phyloP scores from a whole-genome alignment of 2,797 vertebrate genomes.

The Crenichthys baileyi region DNA sequence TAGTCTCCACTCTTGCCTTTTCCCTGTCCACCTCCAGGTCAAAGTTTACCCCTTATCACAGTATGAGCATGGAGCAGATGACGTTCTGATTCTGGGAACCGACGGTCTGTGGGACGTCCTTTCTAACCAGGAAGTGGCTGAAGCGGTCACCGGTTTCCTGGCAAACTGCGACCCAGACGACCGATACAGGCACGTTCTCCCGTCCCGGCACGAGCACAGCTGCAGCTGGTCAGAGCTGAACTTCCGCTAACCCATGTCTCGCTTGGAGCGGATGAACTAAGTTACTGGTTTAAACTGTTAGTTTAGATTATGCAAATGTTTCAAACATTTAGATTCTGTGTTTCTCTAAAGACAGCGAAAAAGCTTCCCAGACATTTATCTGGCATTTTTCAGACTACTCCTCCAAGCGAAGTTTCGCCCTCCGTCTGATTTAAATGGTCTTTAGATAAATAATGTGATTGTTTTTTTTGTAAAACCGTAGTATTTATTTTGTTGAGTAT shows the following conservation, averaged over 20 bases:
- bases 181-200: slow-evolving; percentile 88
- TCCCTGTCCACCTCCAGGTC: slow-evolving; percentile 78
- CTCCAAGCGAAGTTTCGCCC: not conserved
- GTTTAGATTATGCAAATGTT: slow-evolving; percentile 50
- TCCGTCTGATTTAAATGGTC: not conserved
- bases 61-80: slow-evolving; percentile 89
- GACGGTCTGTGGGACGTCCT: slow-evolving; percentile 98
- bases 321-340: slow-evolving; percentile 43
- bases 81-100: slow-evolving; percentile 93
- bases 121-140: slow-evolving; percentile 94
- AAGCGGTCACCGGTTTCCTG: slow-evolving; percentile 92
- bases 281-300: slow-evolving; percentile 22
- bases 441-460: not conserved
- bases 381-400: no score
- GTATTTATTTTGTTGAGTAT: not conserved
- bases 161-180: slow-evolving; percentile 97
- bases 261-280: slow-evolving; percentile 20
- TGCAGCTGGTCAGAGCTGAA: slow-evolving; percentile 49
- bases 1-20: not conserved
- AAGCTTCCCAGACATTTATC: slow-evolving; percentile 5
- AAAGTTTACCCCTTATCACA: slow-evolving; percentile 89
- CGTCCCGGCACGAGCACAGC: slow-evolving; percentile 25
- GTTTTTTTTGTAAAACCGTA: not conserved
- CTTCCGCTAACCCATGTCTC: slow-evolving; percentile 51
- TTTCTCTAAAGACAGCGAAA: slow-evolving; percentile 41